A percentile compares a stretch with the other conserved stretches of the same genome.
phyloP scores from a whole-genome alignment of 2,113 vertebrate species.

The Melanerpes formicivorus region DNA sequence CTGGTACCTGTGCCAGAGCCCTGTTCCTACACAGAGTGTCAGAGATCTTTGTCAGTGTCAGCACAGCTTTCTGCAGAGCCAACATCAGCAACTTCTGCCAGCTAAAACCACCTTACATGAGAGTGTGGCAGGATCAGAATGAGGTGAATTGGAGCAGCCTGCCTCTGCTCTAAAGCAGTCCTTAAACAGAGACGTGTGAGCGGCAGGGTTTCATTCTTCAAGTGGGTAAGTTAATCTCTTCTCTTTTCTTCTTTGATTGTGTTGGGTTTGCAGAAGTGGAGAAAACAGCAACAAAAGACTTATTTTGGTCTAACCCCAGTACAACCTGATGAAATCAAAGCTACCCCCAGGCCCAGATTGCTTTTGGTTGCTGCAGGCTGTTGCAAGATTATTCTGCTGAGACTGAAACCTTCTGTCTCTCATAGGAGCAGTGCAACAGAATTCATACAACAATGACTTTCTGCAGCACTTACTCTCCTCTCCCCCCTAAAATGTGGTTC shows the following conservation, averaged over 20 bases:
- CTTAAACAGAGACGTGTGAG: not conserved
- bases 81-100: not conserved
- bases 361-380: not conserved
- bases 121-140: not conserved
- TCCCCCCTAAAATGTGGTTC: not conserved
- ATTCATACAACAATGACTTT: not conserved
- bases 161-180: not conserved
- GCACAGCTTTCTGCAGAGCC: not conserved
- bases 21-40: rapidly evolving
- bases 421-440: not conserved
- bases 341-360: not conserved
- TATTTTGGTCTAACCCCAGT: not conserved
- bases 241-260: not conserved
- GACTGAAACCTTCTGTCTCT: not conserved
- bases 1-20: not conserved
- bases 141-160: not conserved
- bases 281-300: not conserved
- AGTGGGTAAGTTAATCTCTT: not conserved
- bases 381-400: not conserved
- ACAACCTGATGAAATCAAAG: not conserved
- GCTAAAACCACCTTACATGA: rapidly evolving
- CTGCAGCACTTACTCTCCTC: not conserved
- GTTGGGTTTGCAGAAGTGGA: not conserved
- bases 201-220: rapidly evolving
- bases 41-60: rapidly evolving